Base-by-base conservation (phyloP, 1,140 invertebrate genomes). In the Brachionus paranguensis region DNA sequence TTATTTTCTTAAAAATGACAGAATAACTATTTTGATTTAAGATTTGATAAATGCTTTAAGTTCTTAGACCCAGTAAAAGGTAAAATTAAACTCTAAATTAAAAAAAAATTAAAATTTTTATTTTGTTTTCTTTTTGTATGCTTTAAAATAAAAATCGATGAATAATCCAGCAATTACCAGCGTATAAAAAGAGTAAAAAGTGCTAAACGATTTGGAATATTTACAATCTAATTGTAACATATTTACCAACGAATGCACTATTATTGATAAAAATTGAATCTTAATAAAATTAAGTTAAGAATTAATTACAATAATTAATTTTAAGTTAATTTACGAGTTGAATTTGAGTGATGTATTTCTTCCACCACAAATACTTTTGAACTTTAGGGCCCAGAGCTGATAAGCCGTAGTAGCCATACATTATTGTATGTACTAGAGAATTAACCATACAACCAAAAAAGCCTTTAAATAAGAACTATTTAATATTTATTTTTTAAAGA, bases 401-500 rank as follows among this genome's bases (percentile, higher is more conserved):
- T 91, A 90, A 84, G 92, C 89, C 87, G 87, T 95, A 95, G 87
- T 95, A 93, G 24, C 90, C 88, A 87, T 95, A 95, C 94, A 95
- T 95, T 3, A 94, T 88, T 12, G 93, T 89, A 86, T 95, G 94
- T 0, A 95, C 93, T 79, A 93, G 91, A 0, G 91, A 92, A 88
- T 95, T 95, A 24, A 94, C 83, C 7, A 92, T 70, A 65, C 85
- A 78, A 85, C 84, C 85, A 87, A 86, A 85, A 84, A 86, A 87
- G 37, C 87, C 85, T 88, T 47, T 50, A 27, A 24, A 3, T 29
- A 29, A 6, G 0, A 37, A 37, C 33, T 7, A 37, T 5, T 7
- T 6, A 37, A 6, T 37, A 7, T 7, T 37, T 24, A 24, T 24
- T 24, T 24, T 5, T 47, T 45, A 47, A 50, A 50, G 4, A 20